Conservation (phyloP, 1,140 invertebrate genomes). For the Mesaphorura yosii region DNA sequence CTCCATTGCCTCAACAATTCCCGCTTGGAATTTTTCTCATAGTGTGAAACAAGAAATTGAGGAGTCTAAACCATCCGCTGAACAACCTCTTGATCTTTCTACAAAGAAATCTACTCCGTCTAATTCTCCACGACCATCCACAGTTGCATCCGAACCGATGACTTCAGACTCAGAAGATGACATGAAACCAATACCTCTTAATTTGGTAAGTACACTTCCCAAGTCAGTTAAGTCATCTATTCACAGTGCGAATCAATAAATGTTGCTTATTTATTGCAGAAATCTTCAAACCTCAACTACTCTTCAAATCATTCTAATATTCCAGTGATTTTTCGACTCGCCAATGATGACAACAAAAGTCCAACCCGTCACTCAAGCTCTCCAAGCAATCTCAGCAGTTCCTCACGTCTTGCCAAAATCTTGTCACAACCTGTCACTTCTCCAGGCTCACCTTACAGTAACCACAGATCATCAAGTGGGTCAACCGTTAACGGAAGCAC, state of each 20-base stretch:
- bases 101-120: constrained; percentile 57
- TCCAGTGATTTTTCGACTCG: constrained; percentile 15
- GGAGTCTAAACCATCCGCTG: constrained; percentile 32
- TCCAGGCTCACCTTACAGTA: constrained; percentile 11
- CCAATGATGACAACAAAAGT: constrained; percentile 10
- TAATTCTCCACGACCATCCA: constrained; percentile 48
- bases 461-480: no score
- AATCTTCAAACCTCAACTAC: constrained; percentile 24
- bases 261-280: constrained; percentile 16
- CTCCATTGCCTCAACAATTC: constrained; percentile 22
- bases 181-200: constrained; percentile 27
- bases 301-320: constrained; percentile 15
- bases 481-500: background rate
- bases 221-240: background rate
- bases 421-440: constrained; percentile 38
- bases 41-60: background rate
- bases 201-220: constrained; percentile 24
- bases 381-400: constrained; percentile 8
- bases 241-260: background rate
- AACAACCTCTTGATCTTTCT: constrained; percentile 78
- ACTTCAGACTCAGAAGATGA: constrained; percentile 27
- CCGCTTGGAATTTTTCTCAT: constrained; percentile 31
- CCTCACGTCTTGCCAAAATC: constrained; percentile 38
- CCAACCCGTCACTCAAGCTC: constrained; percentile 14
- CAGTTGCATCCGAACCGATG: constrained; percentile 37